Conservation (phyloP, 37 sponge, comb jelly and placozoan species). For the Chondrilla cf. caribensis region DNA sequence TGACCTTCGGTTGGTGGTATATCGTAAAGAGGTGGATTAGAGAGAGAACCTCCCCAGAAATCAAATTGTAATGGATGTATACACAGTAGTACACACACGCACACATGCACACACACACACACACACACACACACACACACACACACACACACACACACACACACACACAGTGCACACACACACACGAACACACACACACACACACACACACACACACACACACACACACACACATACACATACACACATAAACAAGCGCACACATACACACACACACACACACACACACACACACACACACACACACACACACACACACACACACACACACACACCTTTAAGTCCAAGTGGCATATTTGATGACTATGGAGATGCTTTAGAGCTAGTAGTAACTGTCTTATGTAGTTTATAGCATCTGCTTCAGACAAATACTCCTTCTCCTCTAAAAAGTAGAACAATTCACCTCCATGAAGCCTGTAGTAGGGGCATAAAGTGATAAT, state of each 20-base stretch:
- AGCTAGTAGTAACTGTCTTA: constrained; percentile 68
- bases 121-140: neutral
- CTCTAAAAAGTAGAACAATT: constrained; percentile 76
- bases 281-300: constrained; percentile 22
- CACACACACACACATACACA: constrained; percentile 14
- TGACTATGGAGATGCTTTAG: constrained; percentile 52
- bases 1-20: too few relatives aligned
- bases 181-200: constrained; percentile 13
- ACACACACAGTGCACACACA: constrained; percentile 3
- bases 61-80: neutral
- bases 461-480: constrained; percentile 78
- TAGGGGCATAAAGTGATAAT: too few relatives aligned
- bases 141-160: constrained; percentile 17
- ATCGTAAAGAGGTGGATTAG: too few relatives aligned
- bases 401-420: constrained; percentile 55
- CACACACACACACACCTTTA: constrained; percentile 62
- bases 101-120: neutral
- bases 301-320: constrained; percentile 22
- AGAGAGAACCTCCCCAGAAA: too few relatives aligned
- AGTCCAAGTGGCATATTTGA: constrained; percentile 77
- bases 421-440: constrained; percentile 67
- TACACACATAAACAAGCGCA: constrained; percentile 1
- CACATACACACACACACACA: constrained; percentile 14
- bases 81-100: neutral
- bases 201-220: constrained; percentile 20